A percentile compares a stretch with the other conserved stretches of the same genome.
Conservation (phyloP, 2,888 invertebrate genomes). For the Gisinianus flammeolus region DNA sequence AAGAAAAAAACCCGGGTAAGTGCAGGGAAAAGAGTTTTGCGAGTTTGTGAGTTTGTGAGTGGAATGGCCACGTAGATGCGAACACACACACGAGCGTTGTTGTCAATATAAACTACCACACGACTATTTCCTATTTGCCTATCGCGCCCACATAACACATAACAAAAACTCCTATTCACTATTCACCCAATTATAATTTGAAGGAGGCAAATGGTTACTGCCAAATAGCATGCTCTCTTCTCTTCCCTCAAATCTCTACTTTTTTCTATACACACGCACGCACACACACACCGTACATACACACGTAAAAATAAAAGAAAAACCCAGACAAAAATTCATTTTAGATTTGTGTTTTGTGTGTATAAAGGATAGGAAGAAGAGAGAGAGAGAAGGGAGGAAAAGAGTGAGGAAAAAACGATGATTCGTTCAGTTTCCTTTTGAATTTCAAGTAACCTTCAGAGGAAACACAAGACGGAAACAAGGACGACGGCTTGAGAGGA, state of each 20-base stretch:
- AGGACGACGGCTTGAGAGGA: background rate
- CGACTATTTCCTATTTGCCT: background rate
- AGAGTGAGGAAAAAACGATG: background rate
- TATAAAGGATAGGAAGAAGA: background rate
- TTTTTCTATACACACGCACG: background rate
- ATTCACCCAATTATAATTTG: slow-evolving; percentile 2
- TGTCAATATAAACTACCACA: background rate
- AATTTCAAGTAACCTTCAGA: background rate
- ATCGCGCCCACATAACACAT: background rate
- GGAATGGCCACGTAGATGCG: too few relatives aligned
- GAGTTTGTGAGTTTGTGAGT: too few relatives aligned
- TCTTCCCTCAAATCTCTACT: background rate
- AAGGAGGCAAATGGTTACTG: background rate
- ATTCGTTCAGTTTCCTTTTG: background rate
- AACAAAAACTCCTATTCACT: background rate
- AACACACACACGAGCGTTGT: too few relatives aligned
- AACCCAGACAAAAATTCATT: background rate
- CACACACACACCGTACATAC: background rate
- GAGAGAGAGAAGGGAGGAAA: background rate
- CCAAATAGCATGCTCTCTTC: slow-evolving; percentile 4
- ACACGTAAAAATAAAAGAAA: background rate
- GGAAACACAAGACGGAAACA: background rate
- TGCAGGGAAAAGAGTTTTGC: background rate
- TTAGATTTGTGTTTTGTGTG: background rate
- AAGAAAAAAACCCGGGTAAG: background rate